Evolutionary conservation across 2,888 invertebrate genomes (phyloP), one percentile per base, ranked within the genome.

Genomic region (Bellardia bayeri): DNA sequence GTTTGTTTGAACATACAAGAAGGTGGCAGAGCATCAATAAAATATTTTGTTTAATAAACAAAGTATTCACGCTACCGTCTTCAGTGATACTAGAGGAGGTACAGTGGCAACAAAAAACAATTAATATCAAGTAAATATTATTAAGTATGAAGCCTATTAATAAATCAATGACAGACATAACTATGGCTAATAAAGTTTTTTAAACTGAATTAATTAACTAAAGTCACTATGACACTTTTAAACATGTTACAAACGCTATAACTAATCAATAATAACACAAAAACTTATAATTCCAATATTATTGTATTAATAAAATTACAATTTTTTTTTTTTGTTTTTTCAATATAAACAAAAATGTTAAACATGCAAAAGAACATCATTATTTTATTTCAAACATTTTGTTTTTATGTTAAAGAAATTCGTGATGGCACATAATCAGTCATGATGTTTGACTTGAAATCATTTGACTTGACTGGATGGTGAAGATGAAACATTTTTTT

Each of bases 371-470:
- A 84, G 76, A 81, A 81, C 78, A 81, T 84, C 9, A 75, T 37
- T 23, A 61, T 74, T 84, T 64, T 37, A 45, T 66, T 74, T 51
- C 2, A 69, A 54, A 54, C 0, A 68, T 68, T 76, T 69, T 68
- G 8, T 69, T 80, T 80, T 58, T 8, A 37, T 66, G 45, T 66
- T 66, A 37, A 66, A 87, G 63, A 86, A 81, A 87, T 78, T 87
- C 87, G 87, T 87, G 87, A 87, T 87, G 83, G 58, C 72, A 66
- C 64, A 76, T 81, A 87, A 87, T 87, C 84, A 78, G 76, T 84
- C 87, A 84, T 83, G 64, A 83, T 64, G 56, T 64, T 78, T 71
- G 71, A 63, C 69, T 51, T 76, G 37, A 30, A 16, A 37, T 58
- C 23, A 23, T 23, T 23, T 37, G 74, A 37, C 33, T 63, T 68